A percentile compares a stretch with the other conserved stretches of the same genome.
These are phyloP conservation scores for Phalera bucephala DNA, from an alignment of 2,888 invertebrate genomes.

Conservation along the genomic window DNA sequence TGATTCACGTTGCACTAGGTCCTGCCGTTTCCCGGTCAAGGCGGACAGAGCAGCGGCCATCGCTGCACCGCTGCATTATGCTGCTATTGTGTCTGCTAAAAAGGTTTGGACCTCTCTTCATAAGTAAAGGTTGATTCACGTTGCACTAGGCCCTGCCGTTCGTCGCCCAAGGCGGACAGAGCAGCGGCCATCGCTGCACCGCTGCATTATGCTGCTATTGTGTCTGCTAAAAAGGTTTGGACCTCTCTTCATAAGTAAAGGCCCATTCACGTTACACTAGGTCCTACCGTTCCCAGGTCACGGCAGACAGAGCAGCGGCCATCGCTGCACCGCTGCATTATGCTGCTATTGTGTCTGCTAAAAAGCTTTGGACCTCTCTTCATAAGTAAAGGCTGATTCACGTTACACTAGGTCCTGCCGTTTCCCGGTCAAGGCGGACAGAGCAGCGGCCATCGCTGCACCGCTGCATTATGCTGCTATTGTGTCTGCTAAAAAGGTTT, in stretches of 20 bases:
- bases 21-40: too few relatives aligned
- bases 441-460: conserved; percentile 91
- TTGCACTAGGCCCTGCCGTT: not conserved
- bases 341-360: conserved; percentile 88
- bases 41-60: conserved; percentile 92
- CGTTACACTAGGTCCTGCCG: too few relatives aligned
- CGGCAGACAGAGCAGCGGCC: conserved; percentile 91
- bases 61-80: conserved; percentile 90
- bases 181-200: conserved; percentile 92
- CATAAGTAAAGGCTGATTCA: too few relatives aligned
- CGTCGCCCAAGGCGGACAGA: conserved; percentile 85
- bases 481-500: conserved; percentile 87
- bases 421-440: conserved; percentile 85
- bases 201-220: conserved; percentile 89
- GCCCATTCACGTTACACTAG: not conserved
- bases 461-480: conserved; percentile 91
- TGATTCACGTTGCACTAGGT: not conserved
- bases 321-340: conserved; percentile 92
- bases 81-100: conserved; percentile 88
- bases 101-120: conserved; percentile 79
- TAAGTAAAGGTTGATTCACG: not conserved
- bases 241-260: not conserved
- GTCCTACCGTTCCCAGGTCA: too few relatives aligned
- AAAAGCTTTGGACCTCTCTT: conserved; percentile 80
- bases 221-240: conserved; percentile 87